Conservation (phyloP, 1,140 invertebrate species). For the Solenopsis invicta region DNA sequence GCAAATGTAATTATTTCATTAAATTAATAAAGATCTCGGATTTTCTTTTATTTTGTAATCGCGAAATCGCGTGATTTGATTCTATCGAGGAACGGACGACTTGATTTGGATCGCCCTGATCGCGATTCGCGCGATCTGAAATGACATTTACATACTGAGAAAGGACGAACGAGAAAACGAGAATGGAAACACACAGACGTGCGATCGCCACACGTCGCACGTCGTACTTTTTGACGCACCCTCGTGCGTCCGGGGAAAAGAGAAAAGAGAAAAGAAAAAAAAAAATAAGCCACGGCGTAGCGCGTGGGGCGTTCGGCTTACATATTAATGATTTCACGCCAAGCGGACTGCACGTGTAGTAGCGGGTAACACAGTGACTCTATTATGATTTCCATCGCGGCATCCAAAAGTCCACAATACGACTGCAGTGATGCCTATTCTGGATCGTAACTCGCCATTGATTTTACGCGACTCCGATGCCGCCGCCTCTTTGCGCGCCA, state of each 20-base stretch:
- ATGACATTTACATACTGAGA: not conserved
- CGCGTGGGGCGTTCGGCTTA: slow-evolving; percentile 61
- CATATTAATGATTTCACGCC: slow-evolving; percentile 59
- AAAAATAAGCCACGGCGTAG: not conserved
- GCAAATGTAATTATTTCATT: not conserved
- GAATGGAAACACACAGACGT: not conserved
- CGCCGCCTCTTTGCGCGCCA: not conserved
- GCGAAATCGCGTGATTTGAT: slow-evolving; percentile 15
- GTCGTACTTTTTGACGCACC: slow-evolving; percentile 3
- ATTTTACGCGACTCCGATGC: slow-evolving; percentile 59
- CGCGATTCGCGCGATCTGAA: not conserved
- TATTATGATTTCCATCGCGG: slow-evolving; percentile 79
- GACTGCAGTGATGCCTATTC: slow-evolving; percentile 88
- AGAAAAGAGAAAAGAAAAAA: too few species aligned
- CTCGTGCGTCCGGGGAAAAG: not conserved
- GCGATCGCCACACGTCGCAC: not conserved
- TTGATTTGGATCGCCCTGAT: slow-evolving; percentile 31
- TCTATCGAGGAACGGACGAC: not conserved
- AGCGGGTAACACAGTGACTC: slow-evolving; percentile 62
- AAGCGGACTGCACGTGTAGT: slow-evolving; percentile 73
- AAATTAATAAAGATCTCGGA: not conserved
- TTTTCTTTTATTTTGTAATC: slow-evolving; percentile 10
- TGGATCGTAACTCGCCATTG: slow-evolving; percentile 83
- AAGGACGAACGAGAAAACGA: slow-evolving; percentile 7
- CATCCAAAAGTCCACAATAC: slow-evolving; percentile 88